These are phyloP conservation scores for Climacteris rufus DNA, from an alignment of 2,113 vertebrate species.

Conservation along the genomic window DNA sequence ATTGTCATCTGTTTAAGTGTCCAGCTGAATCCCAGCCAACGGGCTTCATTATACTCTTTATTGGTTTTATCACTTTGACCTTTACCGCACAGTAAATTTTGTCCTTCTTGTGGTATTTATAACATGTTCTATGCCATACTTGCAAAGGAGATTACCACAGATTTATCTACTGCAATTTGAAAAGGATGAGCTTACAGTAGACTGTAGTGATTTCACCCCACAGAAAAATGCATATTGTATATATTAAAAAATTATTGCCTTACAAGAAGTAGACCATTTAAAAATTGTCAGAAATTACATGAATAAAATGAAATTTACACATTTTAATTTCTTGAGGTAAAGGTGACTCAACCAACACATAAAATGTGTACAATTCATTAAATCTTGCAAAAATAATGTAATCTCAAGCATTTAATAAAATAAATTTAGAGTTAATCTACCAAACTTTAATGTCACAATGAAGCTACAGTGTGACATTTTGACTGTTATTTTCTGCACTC, in stretches of 20 bases:
- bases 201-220: background rate
- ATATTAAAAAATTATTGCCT: background rate
- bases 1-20: background rate
- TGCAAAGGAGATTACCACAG: constrained; percentile 50
- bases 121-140: constrained; percentile 18
- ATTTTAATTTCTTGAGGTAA: background rate
- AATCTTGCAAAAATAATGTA: background rate
- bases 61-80: constrained; percentile 43
- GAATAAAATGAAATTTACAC: background rate
- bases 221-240: background rate
- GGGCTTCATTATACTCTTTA: constrained; percentile 10
- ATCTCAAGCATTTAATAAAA: background rate
- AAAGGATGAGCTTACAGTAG: constrained; percentile 7
- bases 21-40: constrained; percentile 16
- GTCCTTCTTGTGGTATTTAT: constrained; percentile 56
- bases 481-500: background rate
- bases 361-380: background rate
- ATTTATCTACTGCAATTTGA: constrained; percentile 38
- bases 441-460: background rate
- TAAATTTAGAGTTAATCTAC: background rate
- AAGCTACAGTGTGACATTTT: background rate
- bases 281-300: background rate
- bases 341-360: background rate
- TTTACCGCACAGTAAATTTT: constrained; percentile 19
- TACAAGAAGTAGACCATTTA: background rate